Conservation (phyloP, 2,797 vertebrate genomes). For the Acanthis flammea region DNA sequence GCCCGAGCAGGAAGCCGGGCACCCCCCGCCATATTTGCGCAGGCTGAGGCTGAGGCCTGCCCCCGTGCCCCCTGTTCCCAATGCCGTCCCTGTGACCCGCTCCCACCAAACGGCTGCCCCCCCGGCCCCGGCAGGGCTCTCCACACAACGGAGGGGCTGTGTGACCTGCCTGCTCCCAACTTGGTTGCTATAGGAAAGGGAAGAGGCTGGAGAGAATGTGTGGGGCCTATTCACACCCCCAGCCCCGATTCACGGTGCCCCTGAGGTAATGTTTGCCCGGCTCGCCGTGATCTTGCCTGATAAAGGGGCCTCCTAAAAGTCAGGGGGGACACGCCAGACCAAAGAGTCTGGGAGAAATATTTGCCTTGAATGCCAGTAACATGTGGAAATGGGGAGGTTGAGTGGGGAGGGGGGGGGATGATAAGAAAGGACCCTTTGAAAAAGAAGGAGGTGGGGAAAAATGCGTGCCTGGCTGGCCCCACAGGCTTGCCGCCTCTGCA, state of each 20-base stretch:
- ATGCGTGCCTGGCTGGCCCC: neutral
- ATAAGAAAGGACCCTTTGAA: constrained; percentile 62
- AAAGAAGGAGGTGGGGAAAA: constrained; percentile 26
- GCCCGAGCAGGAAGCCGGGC: fast-evolving
- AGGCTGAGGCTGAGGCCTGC: neutral
- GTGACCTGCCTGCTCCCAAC: constrained; percentile 62
- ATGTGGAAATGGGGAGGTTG: constrained; percentile 42
- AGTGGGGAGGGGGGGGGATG: neutral
- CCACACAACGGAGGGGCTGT: constrained; percentile 64
- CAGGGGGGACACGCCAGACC: neutral
- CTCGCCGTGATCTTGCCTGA: constrained; percentile 39
- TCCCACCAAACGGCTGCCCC: neutral
- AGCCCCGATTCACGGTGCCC: constrained; percentile 58
- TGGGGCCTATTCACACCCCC: constrained; percentile 66
- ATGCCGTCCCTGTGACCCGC: neutral
- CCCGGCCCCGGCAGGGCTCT: neutral
- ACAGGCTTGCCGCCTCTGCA: neutral
- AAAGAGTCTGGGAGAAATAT: constrained; percentile 64
- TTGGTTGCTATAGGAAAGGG: constrained; percentile 74
- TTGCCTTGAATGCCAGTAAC: constrained; percentile 59
- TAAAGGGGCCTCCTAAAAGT: constrained; percentile 64
- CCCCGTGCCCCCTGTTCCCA: neutral
- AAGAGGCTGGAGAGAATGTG: constrained; percentile 65
- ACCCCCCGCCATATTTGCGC: neutral
- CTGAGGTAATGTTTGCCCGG: constrained; percentile 72